phyloP scores from a whole-genome alignment of 1,140 invertebrate genomes.

The Micrasema longulum region DNA sequence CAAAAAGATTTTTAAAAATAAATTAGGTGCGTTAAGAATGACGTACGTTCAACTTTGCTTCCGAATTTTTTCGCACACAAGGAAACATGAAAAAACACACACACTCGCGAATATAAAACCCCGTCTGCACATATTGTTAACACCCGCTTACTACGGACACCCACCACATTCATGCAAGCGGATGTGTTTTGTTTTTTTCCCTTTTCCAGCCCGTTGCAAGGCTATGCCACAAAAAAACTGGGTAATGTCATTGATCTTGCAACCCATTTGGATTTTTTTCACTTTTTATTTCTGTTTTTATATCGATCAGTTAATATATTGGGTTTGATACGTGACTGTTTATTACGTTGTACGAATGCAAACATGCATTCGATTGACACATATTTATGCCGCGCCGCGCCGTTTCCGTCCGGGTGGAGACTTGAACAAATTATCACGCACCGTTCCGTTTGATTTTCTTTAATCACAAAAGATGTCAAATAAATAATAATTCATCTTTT shows the following conservation, averaged over 20 bases:
- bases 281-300: constrained; percentile 44
- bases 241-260: constrained; percentile 56
- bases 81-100: constrained; percentile 11
- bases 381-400: too few species aligned
- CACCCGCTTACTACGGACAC: constrained; percentile 1
- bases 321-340: too few species aligned
- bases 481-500: too few species aligned
- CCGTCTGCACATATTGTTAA: constrained; percentile 15
- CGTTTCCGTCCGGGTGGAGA: too few species aligned
- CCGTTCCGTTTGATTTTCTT: too few species aligned
- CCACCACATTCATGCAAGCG: constrained; percentile 15
- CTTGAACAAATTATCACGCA: too few species aligned
- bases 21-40: neutral
- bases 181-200: too few species aligned
- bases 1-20: neutral
- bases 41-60: constrained; percentile 17
- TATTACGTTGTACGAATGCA: too few species aligned
- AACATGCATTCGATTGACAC: too few species aligned
- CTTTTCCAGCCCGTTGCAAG: constrained; percentile 44
- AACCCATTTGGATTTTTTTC: constrained; percentile 39
- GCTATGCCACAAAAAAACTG: constrained; percentile 53
- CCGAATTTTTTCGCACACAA: constrained; percentile 26
- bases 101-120: constrained; percentile 3
- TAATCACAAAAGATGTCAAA: too few species aligned
- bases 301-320: too few species aligned